Percentiles rank a stretch among this genome's conserved stretches.
phyloP scores from a whole-genome alignment of 2,888 invertebrate genomes.

The Orthonevra nobilis region DNA sequence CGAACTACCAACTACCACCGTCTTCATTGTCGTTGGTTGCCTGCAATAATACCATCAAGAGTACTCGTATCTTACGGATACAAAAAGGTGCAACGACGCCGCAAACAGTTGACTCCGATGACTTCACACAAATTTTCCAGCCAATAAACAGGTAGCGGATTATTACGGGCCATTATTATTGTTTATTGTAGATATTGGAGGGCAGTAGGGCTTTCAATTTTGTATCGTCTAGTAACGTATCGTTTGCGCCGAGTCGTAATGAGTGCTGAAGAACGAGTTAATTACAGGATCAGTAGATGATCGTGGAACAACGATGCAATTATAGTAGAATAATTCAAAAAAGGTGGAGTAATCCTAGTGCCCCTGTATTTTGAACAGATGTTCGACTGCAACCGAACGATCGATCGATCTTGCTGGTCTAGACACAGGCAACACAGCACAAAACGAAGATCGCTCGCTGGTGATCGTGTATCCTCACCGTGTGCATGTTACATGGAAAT shows the following conservation, averaged over 20 bases:
- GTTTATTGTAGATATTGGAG: conserved; percentile 66
- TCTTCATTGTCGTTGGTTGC: not conserved
- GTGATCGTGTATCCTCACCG: no score
- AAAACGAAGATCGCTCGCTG: not conserved
- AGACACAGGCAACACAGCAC: not conserved
- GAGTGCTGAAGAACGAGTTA: conserved; percentile 44
- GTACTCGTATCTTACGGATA: not conserved
- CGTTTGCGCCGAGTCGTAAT: conserved; percentile 4
- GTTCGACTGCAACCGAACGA: conserved; percentile 8
- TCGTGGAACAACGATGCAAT: not conserved
- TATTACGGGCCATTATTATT: conserved; percentile 59
- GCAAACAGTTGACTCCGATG: conserved; percentile 33
- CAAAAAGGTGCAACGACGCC: not conserved
- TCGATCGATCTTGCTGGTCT: conserved; percentile 8
- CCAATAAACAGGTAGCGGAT: conserved; percentile 68
- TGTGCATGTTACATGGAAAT: conserved; percentile 61
- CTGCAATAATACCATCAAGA: not conserved
- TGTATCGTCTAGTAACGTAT: conserved; percentile 4
- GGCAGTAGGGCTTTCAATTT: conserved; percentile 67
- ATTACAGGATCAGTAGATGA: conserved; percentile 46
- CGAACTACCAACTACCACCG: conserved; percentile 17
- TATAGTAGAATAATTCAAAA: conserved; percentile 10
- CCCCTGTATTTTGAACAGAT: not conserved
- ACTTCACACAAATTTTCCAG: conserved; percentile 66
- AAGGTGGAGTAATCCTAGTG: conserved; percentile 33